Conservation (phyloP, 2,113 vertebrate species). For the Sinocyclocheilus grahami region DNA sequence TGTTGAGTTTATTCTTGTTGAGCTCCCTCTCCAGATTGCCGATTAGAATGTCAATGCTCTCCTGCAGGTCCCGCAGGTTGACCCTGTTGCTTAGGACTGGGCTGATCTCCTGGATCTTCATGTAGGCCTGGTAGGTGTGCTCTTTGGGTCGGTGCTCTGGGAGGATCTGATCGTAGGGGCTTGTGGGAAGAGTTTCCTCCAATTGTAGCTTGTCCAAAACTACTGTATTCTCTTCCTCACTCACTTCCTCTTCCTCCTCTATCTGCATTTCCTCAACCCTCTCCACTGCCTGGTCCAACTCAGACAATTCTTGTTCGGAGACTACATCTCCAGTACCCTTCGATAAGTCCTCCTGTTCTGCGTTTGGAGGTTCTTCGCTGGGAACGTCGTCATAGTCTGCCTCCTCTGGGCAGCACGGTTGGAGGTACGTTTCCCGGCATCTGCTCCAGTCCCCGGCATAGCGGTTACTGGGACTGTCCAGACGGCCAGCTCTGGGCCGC, state of each 20-base stretch:
- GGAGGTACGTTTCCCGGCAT: constrained; percentile 87
- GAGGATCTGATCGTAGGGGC: constrained; percentile 60
- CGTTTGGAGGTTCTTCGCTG: constrained; percentile 71
- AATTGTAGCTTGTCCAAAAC: not conserved
- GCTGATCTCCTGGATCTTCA: constrained; percentile 87
- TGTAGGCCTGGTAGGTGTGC: constrained; percentile 81
- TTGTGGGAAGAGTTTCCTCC: constrained; percentile 25
- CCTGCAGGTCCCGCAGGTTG: constrained; percentile 94
- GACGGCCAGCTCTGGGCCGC: constrained; percentile 81
- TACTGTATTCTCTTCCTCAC: not conserved
- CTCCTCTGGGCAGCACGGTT: constrained; percentile 70
- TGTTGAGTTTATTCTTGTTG: constrained; percentile 92
- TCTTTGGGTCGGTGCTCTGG: constrained; percentile 71
- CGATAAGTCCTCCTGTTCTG: constrained; percentile 33
- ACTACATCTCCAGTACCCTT: constrained; percentile 45
- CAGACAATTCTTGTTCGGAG: constrained; percentile 64
- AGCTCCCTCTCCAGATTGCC: constrained; percentile 97
- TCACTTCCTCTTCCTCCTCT: constrained; percentile 54
- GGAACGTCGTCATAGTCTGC: constrained; percentile 89
- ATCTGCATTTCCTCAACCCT: constrained; percentile 57
- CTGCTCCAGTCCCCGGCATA: constrained; percentile 97
- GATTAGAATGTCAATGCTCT: constrained; percentile 95
- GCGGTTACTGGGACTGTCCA: constrained; percentile 97
- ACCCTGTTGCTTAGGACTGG: constrained; percentile 81
- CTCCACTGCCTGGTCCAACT: constrained; percentile 44